Evolutionary conservation across 1,140 invertebrate genomes (phyloP).

Genomic region (Pseudomyrmex pallidus): DNA sequence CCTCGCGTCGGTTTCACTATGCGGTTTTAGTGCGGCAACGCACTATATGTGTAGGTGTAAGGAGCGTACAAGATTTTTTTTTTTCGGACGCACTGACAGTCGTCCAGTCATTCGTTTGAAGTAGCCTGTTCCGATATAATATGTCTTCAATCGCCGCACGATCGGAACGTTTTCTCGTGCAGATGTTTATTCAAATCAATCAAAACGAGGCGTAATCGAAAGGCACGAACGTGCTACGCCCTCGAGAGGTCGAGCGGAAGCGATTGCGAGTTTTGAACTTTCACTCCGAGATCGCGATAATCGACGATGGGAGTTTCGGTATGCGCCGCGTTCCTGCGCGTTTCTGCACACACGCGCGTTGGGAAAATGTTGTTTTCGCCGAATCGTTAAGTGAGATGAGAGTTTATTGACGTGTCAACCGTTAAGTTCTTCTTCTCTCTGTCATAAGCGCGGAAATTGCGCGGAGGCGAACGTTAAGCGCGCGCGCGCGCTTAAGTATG

Average conservation of each 20-base stretch:
- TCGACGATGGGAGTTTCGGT: slow-evolving; percentile 5
- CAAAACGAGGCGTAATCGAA: slow-evolving; percentile 1
- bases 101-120: slow-evolving; percentile 12
- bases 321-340: neutral
- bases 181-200: slow-evolving; percentile 14
- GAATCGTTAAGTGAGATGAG: neutral
- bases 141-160: neutral
- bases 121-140: neutral
- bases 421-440: neutral
- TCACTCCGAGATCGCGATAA: slow-evolving; percentile 25
- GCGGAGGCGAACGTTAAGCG: neutral
- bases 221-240: slow-evolving; percentile 9
- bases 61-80: neutral
- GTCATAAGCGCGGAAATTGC: slow-evolving; percentile 12
- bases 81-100: too few relatives aligned
- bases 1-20: neutral
- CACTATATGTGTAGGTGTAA: neutral
- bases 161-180: neutral
- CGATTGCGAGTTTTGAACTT: slow-evolving; percentile 44
- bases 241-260: slow-evolving; percentile 17
- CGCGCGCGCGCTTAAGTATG: neutral
- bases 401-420: slow-evolving; percentile 30
- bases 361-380: slow-evolving; percentile 9
- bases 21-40: neutral
- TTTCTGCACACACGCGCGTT: neutral